Base-by-base conservation (phyloP, 2,797 vertebrate species). In the Alosa sapidissima region DNA sequence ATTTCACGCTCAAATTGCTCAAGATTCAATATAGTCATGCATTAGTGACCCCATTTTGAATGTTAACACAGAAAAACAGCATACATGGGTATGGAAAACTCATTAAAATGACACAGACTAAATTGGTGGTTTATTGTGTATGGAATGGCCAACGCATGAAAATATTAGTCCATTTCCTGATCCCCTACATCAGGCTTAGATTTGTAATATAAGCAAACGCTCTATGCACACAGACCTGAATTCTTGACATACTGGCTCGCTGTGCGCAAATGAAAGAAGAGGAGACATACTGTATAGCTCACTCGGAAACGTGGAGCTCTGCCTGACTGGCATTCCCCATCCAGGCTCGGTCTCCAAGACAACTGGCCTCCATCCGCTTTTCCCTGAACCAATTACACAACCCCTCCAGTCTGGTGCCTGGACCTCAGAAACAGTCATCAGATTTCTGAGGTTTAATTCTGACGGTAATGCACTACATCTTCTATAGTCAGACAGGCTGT, bases 31-130 rank as follows among this genome's bases (percentile, higher is more conserved):
- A 41, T 16, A 45, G 68, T 16, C 11, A 36, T 16, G 33, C 33
- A 41, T 75, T 75, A 75, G 33, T 75, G 68, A 75, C 33, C 68
- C 5, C n/a, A 81, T 81, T 81, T 19, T 28, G 51, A 49, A 49
- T 49, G 51, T 49, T 49, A 47, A 28, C n/a, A 24, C 21, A 48
- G 8, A 51, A 8, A 81, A 3, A 81, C 33, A 51, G 81, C 48
- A 52, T 11, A 51, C 68, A 41, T 41, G 68, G 68, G 24, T 33
- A 81, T 81, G 47, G 47, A 75, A 75, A 75, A 75, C 54, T 85
- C 88, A 87, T 85, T 89, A 84, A 87, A 91, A 87, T 24, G 68
- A 84, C 90, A 92, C 89, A 87, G 90, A 78, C 83, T 83, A 55
- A 83, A 90, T 89, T 45, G 88, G 86, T 65, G 45, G 65, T 85